Base-by-base conservation (phyloP, 1,140 invertebrate genomes). In the Galleria mellonella region DNA sequence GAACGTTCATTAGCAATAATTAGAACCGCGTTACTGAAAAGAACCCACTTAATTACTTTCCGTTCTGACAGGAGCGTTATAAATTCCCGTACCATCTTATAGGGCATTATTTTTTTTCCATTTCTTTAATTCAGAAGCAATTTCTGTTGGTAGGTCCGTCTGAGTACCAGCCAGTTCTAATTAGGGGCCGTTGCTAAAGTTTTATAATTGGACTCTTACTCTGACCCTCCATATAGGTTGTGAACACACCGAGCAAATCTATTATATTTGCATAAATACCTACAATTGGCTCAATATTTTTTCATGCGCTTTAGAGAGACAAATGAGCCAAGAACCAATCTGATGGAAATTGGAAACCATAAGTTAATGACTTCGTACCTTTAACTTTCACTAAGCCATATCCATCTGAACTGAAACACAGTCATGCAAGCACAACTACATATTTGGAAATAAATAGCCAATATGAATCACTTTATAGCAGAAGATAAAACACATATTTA, bases 191-290 rank as follows among this genome's bases (percentile, higher is more conserved):
- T 42, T 43, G 33, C 37, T 13, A 32, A 51, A 46, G 43, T 51
- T 51, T 51, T 51, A 46, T 51, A 51, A 51, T 51, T 51, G 49
- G 49, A 43, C 43, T 38, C 38, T 37, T 51, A 43, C 32, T 37
- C 39, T 36, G 46, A 42, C 39, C 40, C 45, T 37, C 28, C 13
- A 36, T 10, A 17, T 37, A 32, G 14, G 43, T 31, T 14, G 9
- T 27, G 11, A 32, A 6, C 11, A 51, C 29, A 49, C 15, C 28
- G 39, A 13, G 46, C 27, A 38, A 23, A 32, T 39, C 8, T 9
- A 5, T 38, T 42, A 10, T 9, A 32, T 9, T 13, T 32, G 9
- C 11, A 41, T 29, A 9, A 39, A 9, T 6, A 28, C n/a, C 8
- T 7, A 11, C 2, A 28, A 10, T 11, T 13, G 8, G 2, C 14